A percentile compares a stretch with the other conserved stretches of the same genome.
Conservation (phyloP, 2,113 vertebrate genomes). For the Buteo buteo region DNA sequence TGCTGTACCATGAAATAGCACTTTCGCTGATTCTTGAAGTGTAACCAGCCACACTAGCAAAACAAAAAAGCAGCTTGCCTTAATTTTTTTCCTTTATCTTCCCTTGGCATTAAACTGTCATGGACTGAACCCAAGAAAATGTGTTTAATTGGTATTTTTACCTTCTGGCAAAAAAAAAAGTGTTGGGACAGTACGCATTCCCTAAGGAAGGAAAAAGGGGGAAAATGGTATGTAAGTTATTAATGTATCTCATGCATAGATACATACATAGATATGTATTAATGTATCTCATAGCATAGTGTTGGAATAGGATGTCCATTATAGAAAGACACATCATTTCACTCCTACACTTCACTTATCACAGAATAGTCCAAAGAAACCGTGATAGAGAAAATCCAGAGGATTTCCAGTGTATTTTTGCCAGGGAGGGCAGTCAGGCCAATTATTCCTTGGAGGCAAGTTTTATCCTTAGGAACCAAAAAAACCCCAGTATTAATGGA, state of each 20-base stretch:
- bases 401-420: not conserved
- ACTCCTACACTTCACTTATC: not conserved
- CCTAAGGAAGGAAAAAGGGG: not conserved
- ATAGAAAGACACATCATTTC: not conserved
- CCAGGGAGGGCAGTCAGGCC: not conserved
- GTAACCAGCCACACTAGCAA: not conserved
- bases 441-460: not conserved
- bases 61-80: not conserved
- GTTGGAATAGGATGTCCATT: not conserved
- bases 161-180: not conserved
- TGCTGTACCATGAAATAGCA: not conserved
- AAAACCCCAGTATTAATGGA: not conserved
- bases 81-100: not conserved
- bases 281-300: too few relatives aligned
- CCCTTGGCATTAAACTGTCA: not conserved
- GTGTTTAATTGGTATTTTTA: not conserved
- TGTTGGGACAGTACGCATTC: rapidly evolving
- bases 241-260: not conserved
- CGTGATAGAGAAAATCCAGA: not conserved
- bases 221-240: not conserved
- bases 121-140: not conserved
- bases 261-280: not conserved
- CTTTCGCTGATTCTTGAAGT: not conserved
- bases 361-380: not conserved
- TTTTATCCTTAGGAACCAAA: not conserved